Conservation (phyloP, 2,113 vertebrate genomes). For the Perca schrenkii region DNA sequence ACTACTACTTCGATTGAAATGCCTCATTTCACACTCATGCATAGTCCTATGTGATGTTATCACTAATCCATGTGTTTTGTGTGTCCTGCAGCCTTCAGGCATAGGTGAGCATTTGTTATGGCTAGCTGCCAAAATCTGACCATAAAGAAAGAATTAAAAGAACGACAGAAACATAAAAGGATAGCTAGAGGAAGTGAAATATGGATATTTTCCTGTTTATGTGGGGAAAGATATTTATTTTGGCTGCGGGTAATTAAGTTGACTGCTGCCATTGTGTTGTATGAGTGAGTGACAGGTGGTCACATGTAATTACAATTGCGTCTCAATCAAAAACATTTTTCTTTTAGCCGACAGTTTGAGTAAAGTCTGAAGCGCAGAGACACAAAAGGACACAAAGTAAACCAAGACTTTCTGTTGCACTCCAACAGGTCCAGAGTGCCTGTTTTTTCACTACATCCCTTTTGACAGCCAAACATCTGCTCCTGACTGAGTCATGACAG, state of each 20-base stretch:
- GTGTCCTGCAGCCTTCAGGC: constrained; percentile 8
- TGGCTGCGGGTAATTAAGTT: background rate
- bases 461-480: constrained; percentile 36
- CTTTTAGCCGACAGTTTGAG: background rate
- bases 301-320: background rate
- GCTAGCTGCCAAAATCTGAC: constrained; percentile 23
- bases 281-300: constrained; percentile 13
- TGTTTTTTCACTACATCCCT: constrained; percentile 11
- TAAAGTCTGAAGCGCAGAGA: background rate
- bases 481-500: constrained; percentile 40
- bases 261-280: background rate
- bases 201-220: background rate
- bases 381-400: background rate
- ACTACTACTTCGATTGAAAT: background rate
- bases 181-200: constrained; percentile 21
- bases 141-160: constrained; percentile 5
- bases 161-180: background rate
- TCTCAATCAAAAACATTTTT: background rate
- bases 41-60: background rate
- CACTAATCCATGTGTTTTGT: background rate
- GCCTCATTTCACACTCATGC: constrained; percentile 10
- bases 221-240: background rate
- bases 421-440: constrained; percentile 24
- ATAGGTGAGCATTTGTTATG: background rate
- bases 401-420: background rate